Base-by-base conservation (phyloP, 1,140 invertebrate genomes). In the Drosophila sp. region DNA sequence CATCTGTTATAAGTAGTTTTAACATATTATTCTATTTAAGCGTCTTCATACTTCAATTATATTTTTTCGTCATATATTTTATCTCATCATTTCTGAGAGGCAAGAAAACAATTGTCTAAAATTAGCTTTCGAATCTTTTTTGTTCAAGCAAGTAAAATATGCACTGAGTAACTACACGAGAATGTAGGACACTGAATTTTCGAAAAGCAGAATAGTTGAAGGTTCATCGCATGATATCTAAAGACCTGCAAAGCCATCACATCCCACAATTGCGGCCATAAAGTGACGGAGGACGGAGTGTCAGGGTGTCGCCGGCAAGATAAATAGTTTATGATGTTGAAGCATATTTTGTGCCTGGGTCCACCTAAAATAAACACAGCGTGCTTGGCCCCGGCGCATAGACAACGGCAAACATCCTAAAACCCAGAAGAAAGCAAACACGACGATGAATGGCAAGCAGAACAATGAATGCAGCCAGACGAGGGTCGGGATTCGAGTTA, bases 401-500 rank as follows among this genome's bases (percentile, higher is more conserved):
- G 63, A 72, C 72, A 76, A 75, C 32, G 54, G 66, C 80, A 76
- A 73, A 76, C 72, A 83, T 66, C 67, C 72, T 73, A 76, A 72
- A 70, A 40, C 54, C 64, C 56, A 48, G 36, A 78, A 61, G 51
- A 79, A 62, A 66, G 61, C 46, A 76, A 59, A 78, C 53, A 70
- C 43, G 48, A 13, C 36, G 38, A 72, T 82, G 71, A 83, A 66
- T 76, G 46, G 58, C 34, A 53, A 34, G 45, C 13, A 40, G 43
- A 80, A 79, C 80, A 84, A 84, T 84, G 63, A 62, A 51, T 48
- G n/a, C 6, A 36, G 13, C 7, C 58, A 21, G 59, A 25, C 29
- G 7, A 50, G 46, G 46, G 7, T 0, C 11, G 25, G 40, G 51
- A 18, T 25, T 56, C 25, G 7, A 36, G 43, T 16, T 25, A 51